Percentiles rank a stretch among this genome's conserved stretches.
Conservation (phyloP, 2,888 invertebrate species). For the Polydesmus complanatus region DNA sequence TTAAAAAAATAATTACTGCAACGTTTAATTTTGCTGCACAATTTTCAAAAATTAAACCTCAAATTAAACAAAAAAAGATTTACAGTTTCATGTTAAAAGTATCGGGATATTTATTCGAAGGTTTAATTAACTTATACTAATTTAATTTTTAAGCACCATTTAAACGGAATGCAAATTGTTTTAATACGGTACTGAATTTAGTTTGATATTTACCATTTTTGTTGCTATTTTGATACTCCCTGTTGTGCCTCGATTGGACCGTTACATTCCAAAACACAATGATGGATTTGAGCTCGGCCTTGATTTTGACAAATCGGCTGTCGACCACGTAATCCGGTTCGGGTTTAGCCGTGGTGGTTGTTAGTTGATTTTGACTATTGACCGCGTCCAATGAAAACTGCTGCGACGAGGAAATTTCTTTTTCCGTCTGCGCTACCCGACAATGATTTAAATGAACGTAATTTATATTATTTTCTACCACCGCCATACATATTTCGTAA, state of each 20-base stretch:
- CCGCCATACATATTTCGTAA: slow-evolving; percentile 16
- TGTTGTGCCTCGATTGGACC: slow-evolving; percentile 10
- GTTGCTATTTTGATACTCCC: neutral
- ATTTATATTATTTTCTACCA: slow-evolving; percentile 16
- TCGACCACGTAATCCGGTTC: slow-evolving; percentile 13
- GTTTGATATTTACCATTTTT: neutral
- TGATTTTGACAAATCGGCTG: slow-evolving; percentile 6
- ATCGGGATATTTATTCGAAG: neutral
- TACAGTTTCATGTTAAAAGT: neutral
- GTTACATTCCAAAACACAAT: slow-evolving; percentile 15
- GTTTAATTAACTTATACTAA: too few species aligned
- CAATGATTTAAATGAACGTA: slow-evolving; percentile 19
- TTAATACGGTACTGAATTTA: too few species aligned
- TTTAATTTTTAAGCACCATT: too few species aligned
- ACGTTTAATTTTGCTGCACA: too few species aligned
- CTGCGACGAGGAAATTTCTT: slow-evolving; percentile 9
- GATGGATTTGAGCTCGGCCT: slow-evolving; percentile 11
- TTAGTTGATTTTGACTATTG: neutral
- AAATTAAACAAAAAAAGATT: too few species aligned
- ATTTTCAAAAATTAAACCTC: too few species aligned
- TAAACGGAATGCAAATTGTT: too few species aligned
- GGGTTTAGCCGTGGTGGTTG: slow-evolving; percentile 4
- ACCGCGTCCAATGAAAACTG: slow-evolving; percentile 1
- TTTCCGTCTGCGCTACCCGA: slow-evolving; percentile 17
- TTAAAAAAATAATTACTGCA: too few species aligned